These are phyloP conservation scores for Melanotaenia boesemani DNA, from an alignment of 2,797 vertebrate genomes.

Conservation along the genomic window DNA sequence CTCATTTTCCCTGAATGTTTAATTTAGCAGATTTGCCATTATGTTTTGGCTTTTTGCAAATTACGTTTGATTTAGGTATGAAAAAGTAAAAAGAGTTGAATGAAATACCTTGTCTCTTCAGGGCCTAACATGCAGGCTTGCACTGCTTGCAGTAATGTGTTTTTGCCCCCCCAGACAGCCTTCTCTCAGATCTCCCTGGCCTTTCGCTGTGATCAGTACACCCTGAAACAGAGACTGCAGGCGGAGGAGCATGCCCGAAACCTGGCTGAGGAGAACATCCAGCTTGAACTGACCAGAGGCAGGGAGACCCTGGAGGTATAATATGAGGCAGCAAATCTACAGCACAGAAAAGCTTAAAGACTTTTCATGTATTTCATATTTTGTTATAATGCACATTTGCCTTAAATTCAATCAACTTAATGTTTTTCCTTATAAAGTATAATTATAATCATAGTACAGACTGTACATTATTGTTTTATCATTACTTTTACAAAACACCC, in stretches of 20 bases:
- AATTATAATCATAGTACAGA: neutral
- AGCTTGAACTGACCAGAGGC: constrained; percentile 86
- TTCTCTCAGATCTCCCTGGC: constrained; percentile 81
- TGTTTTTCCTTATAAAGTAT: neutral
- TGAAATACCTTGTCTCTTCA: neutral
- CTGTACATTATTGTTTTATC: neutral
- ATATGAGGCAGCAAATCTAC: neutral
- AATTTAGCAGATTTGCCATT: neutral
- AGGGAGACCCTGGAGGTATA: constrained; percentile 84
- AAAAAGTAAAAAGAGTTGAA: neutral
- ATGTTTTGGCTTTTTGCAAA: neutral
- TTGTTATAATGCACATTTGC: neutral
- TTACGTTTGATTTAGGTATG: neutral
- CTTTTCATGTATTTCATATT: too few species aligned
- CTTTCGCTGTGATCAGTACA: constrained; percentile 83
- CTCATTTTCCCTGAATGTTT: neutral
- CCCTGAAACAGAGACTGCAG: constrained; percentile 84
- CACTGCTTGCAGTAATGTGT: neutral
- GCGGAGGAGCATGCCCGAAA: constrained; percentile 87
- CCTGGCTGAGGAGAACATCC: constrained; percentile 87
- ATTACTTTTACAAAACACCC: neutral
- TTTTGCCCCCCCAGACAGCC: constrained; percentile 59
- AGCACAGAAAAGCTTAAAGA: neutral
- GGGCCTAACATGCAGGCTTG: neutral
- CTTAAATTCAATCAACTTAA: neutral